Evolutionary conservation across 2,797 vertebrate species (phyloP).

Genomic region (Bradypus variegatus): DNA sequence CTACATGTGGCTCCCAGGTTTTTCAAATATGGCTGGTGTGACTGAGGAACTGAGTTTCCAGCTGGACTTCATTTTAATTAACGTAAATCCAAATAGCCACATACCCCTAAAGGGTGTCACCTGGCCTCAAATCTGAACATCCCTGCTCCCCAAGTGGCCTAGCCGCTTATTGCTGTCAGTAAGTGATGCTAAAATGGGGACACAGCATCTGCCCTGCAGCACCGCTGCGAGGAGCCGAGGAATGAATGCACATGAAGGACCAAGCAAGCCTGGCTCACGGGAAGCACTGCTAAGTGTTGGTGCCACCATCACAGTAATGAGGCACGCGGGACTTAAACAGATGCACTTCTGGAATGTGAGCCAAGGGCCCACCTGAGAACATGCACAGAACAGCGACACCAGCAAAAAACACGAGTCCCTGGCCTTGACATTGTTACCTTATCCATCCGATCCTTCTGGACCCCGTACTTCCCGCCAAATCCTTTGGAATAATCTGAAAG

Average conservation of each 20-base stretch:
- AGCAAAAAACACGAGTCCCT: rapidly evolving
- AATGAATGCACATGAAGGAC: neutral
- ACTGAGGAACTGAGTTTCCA: neutral
- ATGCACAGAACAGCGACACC: rapidly evolving
- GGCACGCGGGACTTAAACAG: rapidly evolving
- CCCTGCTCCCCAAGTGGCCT: rapidly evolving
- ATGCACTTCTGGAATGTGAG: rapidly evolving
- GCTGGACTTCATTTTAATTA: rapidly evolving
- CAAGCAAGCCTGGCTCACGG: neutral
- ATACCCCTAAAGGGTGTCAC: rapidly evolving
- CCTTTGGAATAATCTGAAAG: constrained; percentile 91
- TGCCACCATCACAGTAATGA: rapidly evolving
- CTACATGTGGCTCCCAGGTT: rapidly evolving
- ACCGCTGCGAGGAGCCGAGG: rapidly evolving
- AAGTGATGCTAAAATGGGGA: rapidly evolving
- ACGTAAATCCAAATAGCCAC: neutral
- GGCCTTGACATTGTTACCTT: constrained; percentile 65
- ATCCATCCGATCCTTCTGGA: constrained; percentile 94
- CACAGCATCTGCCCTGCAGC: rapidly evolving
- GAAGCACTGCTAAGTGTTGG: neutral
- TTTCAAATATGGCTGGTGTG: rapidly evolving
- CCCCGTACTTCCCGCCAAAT: constrained; percentile 94
- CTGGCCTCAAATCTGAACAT: rapidly evolving
- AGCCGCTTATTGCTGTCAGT: too few relatives aligned
- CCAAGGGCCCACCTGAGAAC: neutral